Evolutionary conservation across 2,113 vertebrate species (phyloP), one percentile per base, ranked within the genome.

Genomic region (Danionella cerebrum): DNA sequence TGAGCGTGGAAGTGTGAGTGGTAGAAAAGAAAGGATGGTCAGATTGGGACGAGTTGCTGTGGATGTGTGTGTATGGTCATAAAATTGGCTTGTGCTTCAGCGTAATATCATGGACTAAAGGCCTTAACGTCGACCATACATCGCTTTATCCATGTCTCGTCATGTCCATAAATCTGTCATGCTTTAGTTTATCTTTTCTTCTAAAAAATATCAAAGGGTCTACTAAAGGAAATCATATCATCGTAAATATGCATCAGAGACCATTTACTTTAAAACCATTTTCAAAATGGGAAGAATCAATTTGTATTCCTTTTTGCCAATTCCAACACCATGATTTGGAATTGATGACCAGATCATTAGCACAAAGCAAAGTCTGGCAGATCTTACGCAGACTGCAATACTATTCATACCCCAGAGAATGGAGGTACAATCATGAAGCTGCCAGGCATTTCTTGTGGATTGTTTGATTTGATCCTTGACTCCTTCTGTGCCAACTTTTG

Each of bases 81-180:
- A 83, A 80, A 36, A 48, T 48, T 79, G 87, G 82, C 80, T 84
- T 83, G 86, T 86, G 90, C 89, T 91, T 93, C 87, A 86, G 81
- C 87, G 84, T 83, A 89, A 87, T 89, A 79, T 86, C 87, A 89
- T 92, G 86, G 87, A 94, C 89, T 91, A 65, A 91, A 94, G 90
- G 93, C 93, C 93, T 96, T 94, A 94, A 90, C 88, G 80, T 81
- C 80, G 69, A 89, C 86, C 79, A 65, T 79, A 69, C 24, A 39
- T 67, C 65, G 36, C 47, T 69, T 38, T 73, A 84, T 88, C 59
- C 75, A 36, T 14, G 29, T 70, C 62, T 62, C 8, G 84, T 88
- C 87, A 88, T 81, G 81, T 84, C 86, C 82, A 76, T 83, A n/a
- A n/a, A 80, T 89, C 88, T 85, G 84, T 50, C 50, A 84, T 63